Base-by-base conservation (phyloP, 2,113 vertebrate species). In the Hemibagrus wyckioides region DNA sequence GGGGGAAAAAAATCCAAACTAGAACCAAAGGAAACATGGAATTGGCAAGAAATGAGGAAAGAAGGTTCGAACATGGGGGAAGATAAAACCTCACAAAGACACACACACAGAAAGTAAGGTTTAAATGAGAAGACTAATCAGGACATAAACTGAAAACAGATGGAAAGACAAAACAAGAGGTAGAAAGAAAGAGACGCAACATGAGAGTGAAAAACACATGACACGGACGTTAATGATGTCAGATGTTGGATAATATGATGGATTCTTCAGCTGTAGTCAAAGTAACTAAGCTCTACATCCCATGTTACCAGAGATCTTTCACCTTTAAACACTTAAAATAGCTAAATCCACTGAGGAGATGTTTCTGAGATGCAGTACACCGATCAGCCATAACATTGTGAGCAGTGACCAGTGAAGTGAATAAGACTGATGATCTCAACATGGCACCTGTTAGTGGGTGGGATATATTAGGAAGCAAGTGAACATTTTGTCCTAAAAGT, bases 161-260 rank as follows among this genome's bases (percentile, higher is more conserved):
- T 76, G 73, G 11, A n/a, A 48, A 30, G 44, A 48, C 73, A 76
- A 76, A 76, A 73, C 73, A 76, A 76, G 73, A 41, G 73, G 73
- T 14, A 11, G 41, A n/a, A 4, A 48, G 39, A 44, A 4, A 5
- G 23, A 75, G 39, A 36, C 21, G 4, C 33, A 36, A 4, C 21
- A 23, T 76, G 39, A 44, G 23, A 28, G 10, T 17, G 3, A 2
- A 23, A 48, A 75, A 28, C 25, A 48, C 69, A 23, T 39, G 2
- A 11, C 36, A 7, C 33, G 4, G 17, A 67, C 65, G 39, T 73
- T 39, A 71, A 71, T 71, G 8, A 41, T 10, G 7, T 73, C 69
- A 73, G 21, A 73, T 23, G 2, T 41, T 4, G 19, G 69, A 21
- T 39, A 48, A 48, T 48, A 48, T 5, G 44, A 48, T 48, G 44